phyloP scores from a whole-genome alignment of 1,140 invertebrate species.

The Drepana arcuata region DNA sequence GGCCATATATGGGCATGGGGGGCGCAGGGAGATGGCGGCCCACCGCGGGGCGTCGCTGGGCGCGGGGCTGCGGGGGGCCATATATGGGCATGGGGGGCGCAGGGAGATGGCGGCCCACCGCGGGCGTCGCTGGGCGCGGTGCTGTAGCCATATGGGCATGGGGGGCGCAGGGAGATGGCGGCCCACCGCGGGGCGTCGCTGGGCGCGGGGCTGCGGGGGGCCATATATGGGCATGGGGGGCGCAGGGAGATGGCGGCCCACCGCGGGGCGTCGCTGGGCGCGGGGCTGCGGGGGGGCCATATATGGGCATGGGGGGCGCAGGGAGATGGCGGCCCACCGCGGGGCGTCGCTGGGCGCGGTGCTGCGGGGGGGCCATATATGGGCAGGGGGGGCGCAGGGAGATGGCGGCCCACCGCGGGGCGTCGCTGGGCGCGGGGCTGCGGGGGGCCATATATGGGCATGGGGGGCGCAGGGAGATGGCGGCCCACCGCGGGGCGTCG shows the following conservation, averaged over 20 bases:
- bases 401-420: conserved; percentile 84
- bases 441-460: too few relatives aligned
- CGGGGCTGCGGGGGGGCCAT: conserved; percentile 76
- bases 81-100: too few relatives aligned
- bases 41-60: conserved; percentile 72
- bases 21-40: conserved; percentile 84
- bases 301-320: too few relatives aligned
- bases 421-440: conserved; percentile 77
- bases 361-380: conserved; percentile 75
- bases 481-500: conserved; percentile 69
- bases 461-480: conserved; percentile 74
- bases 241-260: conserved; percentile 69
- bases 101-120: conserved; percentile 82
- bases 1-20: too few relatives aligned
- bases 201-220: conserved; percentile 74
- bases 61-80: conserved; percentile 76
- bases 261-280: conserved; percentile 72
- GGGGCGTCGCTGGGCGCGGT: conserved; percentile 73
- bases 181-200: conserved; percentile 71
- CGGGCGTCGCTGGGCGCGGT: too few relatives aligned
- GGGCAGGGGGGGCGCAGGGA: conserved; percentile 81
- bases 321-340: conserved; percentile 71
- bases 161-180: conserved; percentile 71
- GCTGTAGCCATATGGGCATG: too few relatives aligned
- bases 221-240: too few relatives aligned